Evolutionary conservation across 2,888 invertebrate species (phyloP), one percentile per base, ranked within the genome.

Genomic region (Scaptomyza flava): DNA sequence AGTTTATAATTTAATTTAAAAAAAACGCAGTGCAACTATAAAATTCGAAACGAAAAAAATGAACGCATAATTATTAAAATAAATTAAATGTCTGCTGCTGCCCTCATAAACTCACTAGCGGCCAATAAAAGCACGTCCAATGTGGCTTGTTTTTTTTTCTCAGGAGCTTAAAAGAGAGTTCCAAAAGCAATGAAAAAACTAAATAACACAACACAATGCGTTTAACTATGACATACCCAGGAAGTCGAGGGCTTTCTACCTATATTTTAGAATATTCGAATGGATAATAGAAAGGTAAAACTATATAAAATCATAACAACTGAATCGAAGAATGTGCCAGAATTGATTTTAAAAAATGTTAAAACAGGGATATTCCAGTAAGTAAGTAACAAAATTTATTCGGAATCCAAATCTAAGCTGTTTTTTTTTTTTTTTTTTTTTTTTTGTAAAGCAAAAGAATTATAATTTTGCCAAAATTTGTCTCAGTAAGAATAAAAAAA

Each of bases 51-150:
- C 17, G 47, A 38, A 38, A 38, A 38, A 46, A 57, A 42, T 53
- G 59, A 65, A 42, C 52, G 63, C 61, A 83, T 77, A 82, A 87
- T 83, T 89, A 88, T 82, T 84, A 82, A 89, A 82, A 89, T 89
- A 87, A 82, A 82, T 82, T 89, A 89, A 82, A 87, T 89, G 89
- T 87, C 81, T 89, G 87, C 66, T 68, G 85, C 56, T 68, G 85
- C 84, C 87, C 85, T 65, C 81, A 82, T 82, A 87, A 89, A 84
- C 81, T 84, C 67, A 57, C 85, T 71, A 84, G 81, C 74, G 69
- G 89, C 81, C 87, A 82, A 82, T 82, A 89, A 82, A 89, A 84
- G 68, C 60, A 51, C 48, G 65, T 70, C 68, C 68, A 42, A 59
- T 45, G 53, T 59, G 66, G 75, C 47, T 59, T 68, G 76, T 81